Conservation (phyloP, 2,888 invertebrate species). For the Malacosoma neustria region DNA sequence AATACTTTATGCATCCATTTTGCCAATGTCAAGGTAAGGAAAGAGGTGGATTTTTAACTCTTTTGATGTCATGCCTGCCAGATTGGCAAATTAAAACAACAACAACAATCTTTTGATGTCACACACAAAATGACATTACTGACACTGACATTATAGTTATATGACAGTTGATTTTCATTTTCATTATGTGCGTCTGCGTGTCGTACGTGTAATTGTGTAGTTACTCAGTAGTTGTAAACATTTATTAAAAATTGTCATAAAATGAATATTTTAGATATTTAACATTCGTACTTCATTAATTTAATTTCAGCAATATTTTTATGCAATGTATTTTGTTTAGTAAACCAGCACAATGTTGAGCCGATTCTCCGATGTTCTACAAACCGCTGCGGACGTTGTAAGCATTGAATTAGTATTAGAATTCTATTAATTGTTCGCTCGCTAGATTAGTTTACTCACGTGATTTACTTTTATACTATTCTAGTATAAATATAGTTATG, state of each 20-base stretch:
- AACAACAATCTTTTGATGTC: neutral
- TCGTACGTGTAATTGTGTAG: neutral
- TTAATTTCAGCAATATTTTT: neutral
- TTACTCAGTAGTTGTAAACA: neutral
- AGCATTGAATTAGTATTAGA: no score
- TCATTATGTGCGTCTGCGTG: neutral
- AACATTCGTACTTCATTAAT: no score
- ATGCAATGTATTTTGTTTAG: conserved; percentile 1
- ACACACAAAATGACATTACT: neutral
- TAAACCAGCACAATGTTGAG: conserved; percentile 52
- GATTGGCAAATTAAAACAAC: no score
- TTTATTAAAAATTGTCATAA: neutral
- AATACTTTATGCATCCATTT: no score
- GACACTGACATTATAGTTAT: neutral
- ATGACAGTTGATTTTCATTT: neutral
- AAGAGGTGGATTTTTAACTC: no score
- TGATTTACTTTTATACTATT: no score
- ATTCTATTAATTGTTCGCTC: no score
- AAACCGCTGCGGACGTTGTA: conserved; percentile 73
- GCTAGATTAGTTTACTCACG: no score
- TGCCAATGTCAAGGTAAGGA: no score
- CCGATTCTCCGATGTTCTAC: conserved; percentile 71
- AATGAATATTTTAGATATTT: neutral
- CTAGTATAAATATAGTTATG: no score
- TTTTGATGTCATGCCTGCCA: no score